Conservation (phyloP, 2,888 invertebrate species). For the Portevinia maculata region DNA sequence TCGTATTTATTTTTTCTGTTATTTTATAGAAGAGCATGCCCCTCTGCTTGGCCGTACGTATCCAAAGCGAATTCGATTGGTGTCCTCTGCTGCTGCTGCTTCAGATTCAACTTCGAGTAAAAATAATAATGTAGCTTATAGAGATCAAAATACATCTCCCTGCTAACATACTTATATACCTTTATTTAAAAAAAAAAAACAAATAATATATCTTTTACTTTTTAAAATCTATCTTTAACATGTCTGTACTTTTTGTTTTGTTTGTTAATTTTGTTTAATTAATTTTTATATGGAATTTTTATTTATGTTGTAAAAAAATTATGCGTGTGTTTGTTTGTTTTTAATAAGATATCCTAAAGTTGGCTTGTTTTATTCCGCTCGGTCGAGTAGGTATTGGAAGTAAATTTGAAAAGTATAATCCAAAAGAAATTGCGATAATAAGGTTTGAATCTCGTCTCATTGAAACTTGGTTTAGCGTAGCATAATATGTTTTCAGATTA, state of each 20-base stretch:
- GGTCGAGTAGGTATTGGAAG: constrained; percentile 15
- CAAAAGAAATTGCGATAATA: too few species aligned
- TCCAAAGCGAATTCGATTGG: constrained; percentile 76
- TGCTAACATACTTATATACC: constrained; percentile 75
- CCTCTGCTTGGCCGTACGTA: constrained; percentile 83
- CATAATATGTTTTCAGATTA: too few species aligned
- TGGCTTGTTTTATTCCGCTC: background rate
- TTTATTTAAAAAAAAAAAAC: background rate
- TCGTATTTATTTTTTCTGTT: constrained; percentile 77
- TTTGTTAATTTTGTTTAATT: constrained; percentile 13
- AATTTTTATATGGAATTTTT: constrained; percentile 30
- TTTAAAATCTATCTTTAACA: constrained; percentile 16
- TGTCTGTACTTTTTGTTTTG: constrained; percentile 28
- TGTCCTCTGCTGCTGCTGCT: constrained; percentile 75
- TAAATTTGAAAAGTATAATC: too few species aligned
- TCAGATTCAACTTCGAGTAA: constrained; percentile 75
- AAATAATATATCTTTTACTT: constrained; percentile 13
- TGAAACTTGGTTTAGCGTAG: too few species aligned
- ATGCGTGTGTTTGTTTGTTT: constrained; percentile 23
- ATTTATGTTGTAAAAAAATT: constrained; percentile 20
- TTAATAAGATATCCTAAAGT: constrained; percentile 10
- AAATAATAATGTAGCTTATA: constrained; percentile 75
- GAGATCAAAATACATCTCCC: constrained; percentile 76
- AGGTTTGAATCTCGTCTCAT: too few species aligned
- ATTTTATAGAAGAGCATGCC: constrained; percentile 84